phyloP scores from a whole-genome alignment of 53 echinoderm and acorn worm genomes.

The Crossaster papposus region DNA sequence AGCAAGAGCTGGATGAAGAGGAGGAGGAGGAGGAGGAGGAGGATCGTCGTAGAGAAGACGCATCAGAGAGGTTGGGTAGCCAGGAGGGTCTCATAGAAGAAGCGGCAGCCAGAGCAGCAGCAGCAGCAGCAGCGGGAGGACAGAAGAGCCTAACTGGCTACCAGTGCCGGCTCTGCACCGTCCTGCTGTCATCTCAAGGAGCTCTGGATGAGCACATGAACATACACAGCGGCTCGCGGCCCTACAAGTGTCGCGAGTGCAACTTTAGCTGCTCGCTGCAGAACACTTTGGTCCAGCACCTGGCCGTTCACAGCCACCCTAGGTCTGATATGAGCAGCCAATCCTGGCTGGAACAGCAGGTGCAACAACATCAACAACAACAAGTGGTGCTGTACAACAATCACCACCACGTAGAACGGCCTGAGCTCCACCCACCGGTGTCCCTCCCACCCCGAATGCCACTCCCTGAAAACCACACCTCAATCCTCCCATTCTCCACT shows the following conservation, averaged over 20 bases:
- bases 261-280: constrained; percentile 95
- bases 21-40: constrained; percentile 26
- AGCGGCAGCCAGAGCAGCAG: not conserved
- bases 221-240: constrained; percentile 91
- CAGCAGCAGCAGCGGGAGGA: not conserved
- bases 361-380: not conserved
- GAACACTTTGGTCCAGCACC: constrained; percentile 87
- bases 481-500: constrained; percentile 39
- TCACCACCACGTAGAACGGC: constrained; percentile 60
- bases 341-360: constrained; percentile 52
- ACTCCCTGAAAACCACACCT: constrained; percentile 70
- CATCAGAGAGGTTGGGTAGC: not conserved
- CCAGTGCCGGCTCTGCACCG: constrained; percentile 93
- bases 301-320: constrained; percentile 75
- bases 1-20: constrained; percentile 24
- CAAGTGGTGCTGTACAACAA: constrained; percentile 57
- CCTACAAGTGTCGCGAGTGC: constrained; percentile 96
- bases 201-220: constrained; percentile 98
- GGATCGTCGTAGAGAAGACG: not conserved
- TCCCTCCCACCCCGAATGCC: constrained; percentile 65
- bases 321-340: constrained; percentile 81
- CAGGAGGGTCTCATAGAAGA: not conserved
- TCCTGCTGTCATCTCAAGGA: constrained; percentile 83
- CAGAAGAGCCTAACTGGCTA: constrained; percentile 67
- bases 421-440: constrained; percentile 15